Evolutionary conservation across 1,140 invertebrate species (phyloP), one percentile per base, ranked within the genome.

Genomic region (Bombus pascuorum): DNA sequence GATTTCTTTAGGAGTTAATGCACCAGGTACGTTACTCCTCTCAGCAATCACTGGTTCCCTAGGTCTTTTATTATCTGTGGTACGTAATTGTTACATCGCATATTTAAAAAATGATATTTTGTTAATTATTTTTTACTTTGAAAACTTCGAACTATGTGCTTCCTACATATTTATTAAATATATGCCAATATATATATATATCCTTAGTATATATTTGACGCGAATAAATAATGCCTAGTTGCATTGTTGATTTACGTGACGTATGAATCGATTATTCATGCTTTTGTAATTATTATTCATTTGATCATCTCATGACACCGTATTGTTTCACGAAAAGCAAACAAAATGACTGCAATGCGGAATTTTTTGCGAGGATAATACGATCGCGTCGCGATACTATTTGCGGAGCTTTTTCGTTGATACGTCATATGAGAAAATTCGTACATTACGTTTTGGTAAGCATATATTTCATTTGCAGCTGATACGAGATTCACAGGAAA

Each of bases 21-120:
- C 91, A 71, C 91, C 94, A 15, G 81, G 90, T 32, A 91, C 92
- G 22, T 90, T 95, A 25, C 71, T 87, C 28, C 89, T 92, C 12
- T 93, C 90, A 78, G 86, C 71, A 47, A 79, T 66, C 28, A 93
- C 95, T 18, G 95, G 94, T 53, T 89, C 93, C 76, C 80, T 94
- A 13, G 95, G 95, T 71, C 92, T 95, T 68, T 71, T 95, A 37
- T 84, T 94, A 78, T 95, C 95, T 22, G 84, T 95, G 91, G 95
- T 95, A 89, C 88, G 93, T 91, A 81, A 5, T 15, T 15, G 12
- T 74, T 44, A n/a, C 25, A 10, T 59, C 34, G 4, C 59, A 32
- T 37, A 13, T 28, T 53, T 75, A 15, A 25, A 75, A 53, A 9
- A 15, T 74, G 6, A 25, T 47, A 47, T 5, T 32, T 53, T 12